Conservation (phyloP, 2,113 vertebrate species). For the Muscicapa adusta region DNA sequence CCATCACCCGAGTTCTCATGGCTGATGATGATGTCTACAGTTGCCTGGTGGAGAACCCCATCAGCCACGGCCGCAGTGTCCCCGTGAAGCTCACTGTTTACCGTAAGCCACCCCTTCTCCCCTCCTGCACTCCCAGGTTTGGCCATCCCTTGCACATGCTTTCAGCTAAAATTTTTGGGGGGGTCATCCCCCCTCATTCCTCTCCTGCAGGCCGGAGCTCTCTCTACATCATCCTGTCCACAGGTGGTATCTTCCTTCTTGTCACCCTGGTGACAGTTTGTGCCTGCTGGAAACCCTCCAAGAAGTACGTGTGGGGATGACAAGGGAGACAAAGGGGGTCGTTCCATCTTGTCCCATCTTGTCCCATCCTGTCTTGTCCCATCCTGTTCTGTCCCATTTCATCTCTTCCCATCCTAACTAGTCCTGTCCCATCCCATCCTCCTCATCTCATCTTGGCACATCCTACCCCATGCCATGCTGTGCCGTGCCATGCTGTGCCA, state of each 20-base stretch:
- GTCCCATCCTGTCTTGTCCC: too few relatives aligned
- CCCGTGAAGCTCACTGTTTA: conserved; percentile 90
- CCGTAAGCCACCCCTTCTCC: conserved; percentile 72
- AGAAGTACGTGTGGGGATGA: conserved; percentile 76
- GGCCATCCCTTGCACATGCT: background rate
- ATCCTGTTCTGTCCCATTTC: too few relatives aligned
- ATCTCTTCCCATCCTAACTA: background rate
- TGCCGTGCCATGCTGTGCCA: too few relatives aligned
- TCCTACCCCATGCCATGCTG: too few relatives aligned
- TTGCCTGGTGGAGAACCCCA: conserved; percentile 89
- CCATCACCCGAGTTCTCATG: conserved; percentile 87
- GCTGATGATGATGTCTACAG: conserved; percentile 88
- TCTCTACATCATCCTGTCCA: conserved; percentile 97
- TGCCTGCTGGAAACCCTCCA: conserved; percentile 97
- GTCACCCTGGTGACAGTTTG: conserved; percentile 97
- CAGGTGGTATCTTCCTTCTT: conserved; percentile 94
- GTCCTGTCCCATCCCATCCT: fast-evolving
- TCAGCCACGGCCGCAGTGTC: conserved; percentile 82
- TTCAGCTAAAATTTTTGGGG: background rate
- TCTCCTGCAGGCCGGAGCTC: conserved; percentile 86
- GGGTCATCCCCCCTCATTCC: background rate
- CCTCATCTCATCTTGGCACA: background rate
- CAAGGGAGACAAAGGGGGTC: background rate
- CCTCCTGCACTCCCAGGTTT: background rate
- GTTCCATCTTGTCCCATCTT: background rate